Base-by-base conservation (phyloP, 2,888 invertebrate genomes). In the Homarus gammarus region DNA sequence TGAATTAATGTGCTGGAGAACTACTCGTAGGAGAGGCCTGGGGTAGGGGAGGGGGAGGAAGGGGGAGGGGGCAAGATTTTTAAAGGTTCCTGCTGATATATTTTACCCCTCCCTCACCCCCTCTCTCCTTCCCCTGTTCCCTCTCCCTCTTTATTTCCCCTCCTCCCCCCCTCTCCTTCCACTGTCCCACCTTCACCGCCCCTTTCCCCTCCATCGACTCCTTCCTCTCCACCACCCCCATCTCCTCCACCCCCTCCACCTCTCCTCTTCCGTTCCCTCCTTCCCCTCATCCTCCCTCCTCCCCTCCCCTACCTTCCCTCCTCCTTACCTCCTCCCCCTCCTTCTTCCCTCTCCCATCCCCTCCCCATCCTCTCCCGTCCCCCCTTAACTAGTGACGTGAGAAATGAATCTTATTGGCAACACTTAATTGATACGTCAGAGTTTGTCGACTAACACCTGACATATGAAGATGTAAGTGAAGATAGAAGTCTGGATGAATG, bases 1-100 rank as follows among this genome's bases (percentile, higher is more conserved):
- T 78, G 68, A 83, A 72, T 83, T 49, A 83, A 83, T 72, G 83
- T 68, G 70, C 51, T 36, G n/a, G n/a, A 61, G 44, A 31, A 44
- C 68, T n/a, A 40, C 8, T 8, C 8, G 40, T 2, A 40, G 75
- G 22, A 40, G 75, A 38, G 38, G 40, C 38, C 40, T 15, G 18
- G 75, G 38, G n/a, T n/a, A n/a, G n/a, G n/a, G n/a, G n/a, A n/a
- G n/a, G n/a, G n/a, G n/a, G n/a, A n/a, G n/a, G n/a, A n/a, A n/a
- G n/a, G n/a, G n/a, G n/a, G n/a, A n/a, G n/a, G n/a, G n/a, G n/a
- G n/a, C n/a, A n/a, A n/a, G n/a, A n/a, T n/a, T n/a, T n/a, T n/a
- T n/a, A n/a, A n/a, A n/a, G n/a, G n/a, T n/a, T n/a, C n/a, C n/a
- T n/a, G n/a, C n/a, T n/a, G n/a, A n/a, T n/a, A n/a, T n/a, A n/a